Evolutionary conservation across 2,113 vertebrate species (phyloP).

Genomic region (Chascanopsetta lugubris): DNA sequence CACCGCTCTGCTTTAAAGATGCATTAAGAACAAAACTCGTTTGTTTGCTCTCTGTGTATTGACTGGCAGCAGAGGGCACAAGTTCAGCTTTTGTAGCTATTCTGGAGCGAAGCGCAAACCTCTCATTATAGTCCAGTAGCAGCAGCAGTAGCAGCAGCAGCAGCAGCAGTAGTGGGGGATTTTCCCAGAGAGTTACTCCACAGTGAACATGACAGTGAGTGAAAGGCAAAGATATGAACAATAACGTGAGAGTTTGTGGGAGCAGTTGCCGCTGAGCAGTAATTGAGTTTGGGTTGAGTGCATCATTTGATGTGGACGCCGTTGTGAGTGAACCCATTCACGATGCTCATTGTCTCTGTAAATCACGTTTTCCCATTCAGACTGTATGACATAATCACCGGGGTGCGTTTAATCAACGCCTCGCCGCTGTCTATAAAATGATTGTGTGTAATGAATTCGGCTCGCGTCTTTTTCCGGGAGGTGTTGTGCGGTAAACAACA

Average conservation of each 20-base stretch:
- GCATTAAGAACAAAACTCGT: constrained; percentile 37
- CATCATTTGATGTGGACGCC: constrained; percentile 35
- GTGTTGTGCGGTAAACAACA: not conserved
- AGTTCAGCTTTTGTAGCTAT: constrained; percentile 52
- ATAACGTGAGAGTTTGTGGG: constrained; percentile 35
- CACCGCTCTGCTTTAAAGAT: constrained; percentile 30
- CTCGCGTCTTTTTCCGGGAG: not conserved
- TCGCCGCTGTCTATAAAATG: not conserved
- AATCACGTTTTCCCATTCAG: constrained; percentile 33
- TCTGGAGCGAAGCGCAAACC: constrained; percentile 50
- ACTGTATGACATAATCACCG: constrained; percentile 35
- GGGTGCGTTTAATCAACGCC: constrained; percentile 22
- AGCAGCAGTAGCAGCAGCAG: too few relatives aligned
- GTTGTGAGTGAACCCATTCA: constrained; percentile 1
- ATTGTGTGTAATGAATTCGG: not conserved
- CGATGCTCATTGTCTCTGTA: constrained; percentile 7
- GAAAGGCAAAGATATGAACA: constrained; percentile 26
- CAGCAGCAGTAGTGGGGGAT: too few relatives aligned
- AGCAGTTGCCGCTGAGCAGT: constrained; percentile 33
- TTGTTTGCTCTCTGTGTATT: constrained; percentile 51
- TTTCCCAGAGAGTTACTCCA: constrained; percentile 62
- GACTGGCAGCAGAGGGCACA: constrained; percentile 27
- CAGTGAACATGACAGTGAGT: constrained; percentile 43
- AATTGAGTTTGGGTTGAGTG: constrained; percentile 52
- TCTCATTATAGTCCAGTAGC: constrained; percentile 64